Evolutionary conservation across 2,797 vertebrate species (phyloP).

Genomic region (Champsocephalus gunnari): DNA sequence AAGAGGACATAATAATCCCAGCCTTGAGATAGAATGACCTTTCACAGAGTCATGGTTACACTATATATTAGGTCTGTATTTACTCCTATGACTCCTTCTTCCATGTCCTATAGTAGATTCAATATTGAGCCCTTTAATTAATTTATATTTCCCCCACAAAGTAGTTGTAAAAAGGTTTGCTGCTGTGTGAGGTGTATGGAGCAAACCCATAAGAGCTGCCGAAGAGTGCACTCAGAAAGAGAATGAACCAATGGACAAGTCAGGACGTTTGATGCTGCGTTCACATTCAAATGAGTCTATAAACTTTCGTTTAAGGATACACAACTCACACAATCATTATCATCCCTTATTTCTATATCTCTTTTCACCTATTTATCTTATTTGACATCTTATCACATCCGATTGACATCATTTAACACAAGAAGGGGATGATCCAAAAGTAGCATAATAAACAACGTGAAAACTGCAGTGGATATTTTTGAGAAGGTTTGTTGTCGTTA

Average conservation of each 20-base stretch:
- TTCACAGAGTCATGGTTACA: not conserved
- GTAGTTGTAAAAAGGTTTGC: not conserved
- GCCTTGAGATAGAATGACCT: not conserved
- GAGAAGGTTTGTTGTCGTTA: not conserved
- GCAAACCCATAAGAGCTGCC: conserved; percentile 9
- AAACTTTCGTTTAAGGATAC: not conserved
- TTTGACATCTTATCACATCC: conserved; percentile 7
- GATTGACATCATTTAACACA: not conserved
- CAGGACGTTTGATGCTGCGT: conserved; percentile 2
- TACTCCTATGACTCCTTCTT: not conserved
- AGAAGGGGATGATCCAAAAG: not conserved
- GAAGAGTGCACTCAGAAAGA: not conserved
- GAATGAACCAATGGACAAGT: not conserved
- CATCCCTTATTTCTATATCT: conserved; percentile 10
- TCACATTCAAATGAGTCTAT: too few relatives aligned
- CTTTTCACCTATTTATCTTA: conserved; percentile 8
- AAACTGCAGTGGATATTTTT: not conserved
- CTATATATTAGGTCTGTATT: not conserved
- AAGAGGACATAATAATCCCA: not conserved
- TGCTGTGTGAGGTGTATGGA: not conserved
- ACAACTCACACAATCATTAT: not conserved
- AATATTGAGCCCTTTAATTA: not conserved
- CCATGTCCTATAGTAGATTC: not conserved
- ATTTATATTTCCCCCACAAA: not conserved
- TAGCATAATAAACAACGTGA: conserved; percentile 2